Evolutionary conservation across 2,113 vertebrate genomes (phyloP), one percentile per base, ranked within the genome.

Genomic region (Spea multiplicata): DNA sequence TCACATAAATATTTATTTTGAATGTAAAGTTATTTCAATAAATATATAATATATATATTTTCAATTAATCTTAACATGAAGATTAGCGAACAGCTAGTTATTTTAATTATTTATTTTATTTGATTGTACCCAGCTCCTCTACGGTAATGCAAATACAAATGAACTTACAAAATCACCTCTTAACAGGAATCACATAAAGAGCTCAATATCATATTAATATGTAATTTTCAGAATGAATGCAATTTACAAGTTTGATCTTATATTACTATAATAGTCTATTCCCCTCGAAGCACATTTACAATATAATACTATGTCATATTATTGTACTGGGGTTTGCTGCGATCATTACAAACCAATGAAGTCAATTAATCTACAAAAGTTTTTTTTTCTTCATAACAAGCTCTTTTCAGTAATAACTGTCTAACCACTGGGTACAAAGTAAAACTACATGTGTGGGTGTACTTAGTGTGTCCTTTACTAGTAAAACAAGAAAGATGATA

Each of bases 141-240:
- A 10, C 48, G 16, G 14, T 6, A 70, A 70, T 8, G 3, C 2
- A 16, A 50, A 5, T n/a, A 13, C 9, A 30, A 30, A 30, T 30
- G 30, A 68, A 68, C 14, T 14, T 49, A 17, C 67, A 13, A 7
- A 50, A 5, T 3, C 67, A 59, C 10, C 6, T 59, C 12, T 59
- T 48, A 46, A 48, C 45, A 47, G 66, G n/a, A 68, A 14, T 68
- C 44, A 45, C 3, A 49, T 50, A 47, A 70, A 50, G n/a, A 50
- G 67, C 14, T 70, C 67, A 49, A 16, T 49, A 70, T 70, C 13
- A 48, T 13, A 70, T 70, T 70, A 70, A 70, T 49, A 48, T 50
- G 67, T 50, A n/a, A 50, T 70, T 70, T 49, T 50, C 47, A 50
- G 47, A 50, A 70, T 47, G 67, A 70, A 14, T 70, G 6, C 12